phyloP scores from a whole-genome alignment of 2,113 vertebrate genomes.

The Hirundichthys speculiger region DNA sequence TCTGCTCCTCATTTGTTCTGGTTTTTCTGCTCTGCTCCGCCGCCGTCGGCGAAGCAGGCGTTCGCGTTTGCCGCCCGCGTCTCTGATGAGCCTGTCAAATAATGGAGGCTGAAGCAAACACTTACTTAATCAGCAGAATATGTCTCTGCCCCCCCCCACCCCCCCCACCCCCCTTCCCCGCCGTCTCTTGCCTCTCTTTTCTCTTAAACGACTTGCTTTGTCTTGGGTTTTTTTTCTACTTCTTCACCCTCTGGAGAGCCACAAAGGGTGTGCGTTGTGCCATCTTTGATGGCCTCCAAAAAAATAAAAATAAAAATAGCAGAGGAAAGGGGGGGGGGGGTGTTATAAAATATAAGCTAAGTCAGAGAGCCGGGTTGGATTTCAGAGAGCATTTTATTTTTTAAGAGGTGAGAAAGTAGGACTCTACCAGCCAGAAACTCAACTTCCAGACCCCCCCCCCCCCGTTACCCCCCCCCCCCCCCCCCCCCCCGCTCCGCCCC shows the following conservation, averaged over 20 bases:
- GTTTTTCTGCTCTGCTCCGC: constrained; percentile 11
- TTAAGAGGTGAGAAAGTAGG: constrained; percentile 60
- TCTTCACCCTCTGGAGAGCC: constrained; percentile 22
- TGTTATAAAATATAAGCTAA: constrained; percentile 3
- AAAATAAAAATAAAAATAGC: background rate
- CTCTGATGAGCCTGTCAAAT: constrained; percentile 43
- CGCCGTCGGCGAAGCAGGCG: background rate
- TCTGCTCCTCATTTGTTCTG: constrained; percentile 23
- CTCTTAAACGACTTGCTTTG: constrained; percentile 1
- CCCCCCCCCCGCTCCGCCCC: no score
- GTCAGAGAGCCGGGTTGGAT: constrained; percentile 44
- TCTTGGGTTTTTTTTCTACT: background rate
- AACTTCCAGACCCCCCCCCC: constrained; percentile 37
- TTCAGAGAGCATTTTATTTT: constrained; percentile 68
- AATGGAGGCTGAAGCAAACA: constrained; percentile 47
- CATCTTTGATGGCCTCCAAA: constrained; percentile 44
- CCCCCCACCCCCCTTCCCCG: background rate
- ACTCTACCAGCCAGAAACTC: constrained; percentile 47
- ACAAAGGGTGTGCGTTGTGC: constrained; percentile 23
- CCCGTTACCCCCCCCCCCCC: background rate
- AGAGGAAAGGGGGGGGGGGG: background rate
- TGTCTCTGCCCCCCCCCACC: constrained; percentile 24
- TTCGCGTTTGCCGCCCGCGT: constrained; percentile 40
- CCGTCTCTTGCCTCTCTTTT: constrained; percentile 18
- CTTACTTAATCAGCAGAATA: constrained; percentile 70